Base-by-base conservation (phyloP, 1,140 invertebrate genomes). In the Drosophila ercepeae region DNA sequence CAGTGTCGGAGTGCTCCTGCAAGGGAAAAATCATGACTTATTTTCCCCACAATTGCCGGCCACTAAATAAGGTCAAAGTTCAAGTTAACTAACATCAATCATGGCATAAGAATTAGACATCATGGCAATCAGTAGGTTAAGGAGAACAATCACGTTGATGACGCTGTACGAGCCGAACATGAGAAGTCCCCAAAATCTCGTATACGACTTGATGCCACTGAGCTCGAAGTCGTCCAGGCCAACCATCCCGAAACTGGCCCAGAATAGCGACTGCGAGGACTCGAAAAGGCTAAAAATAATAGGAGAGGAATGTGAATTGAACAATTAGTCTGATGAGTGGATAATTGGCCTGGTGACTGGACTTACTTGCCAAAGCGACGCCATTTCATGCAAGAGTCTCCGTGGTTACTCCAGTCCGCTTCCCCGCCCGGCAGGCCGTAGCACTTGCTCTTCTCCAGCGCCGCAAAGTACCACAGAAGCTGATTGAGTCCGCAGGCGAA, bases 41-140 rank as follows among this genome's bases (percentile, higher is more conserved):
- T 6, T 5, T 16, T 32, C 9, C 54, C 23, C 13, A 18, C 11
- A 5, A 6, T 21, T 21, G 21, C 21, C 21, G 11, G 16, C 11
- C 8, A 14, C 6, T 9, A 4, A 14, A 1, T 2, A 11, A 4
- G 9, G 4, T n/a, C 11, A 42, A 39, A 39, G 36, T 39, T 42
- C 16, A n/a, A 1, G 2, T 4, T 16, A 16, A 76, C 91, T 92
- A 89, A 93, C 93, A 86, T 92, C 92, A 88, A 97, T 97, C 74
- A 95, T 93, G 34, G 96, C 94, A 89, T 96, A 97, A 5, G 96
- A 97, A 91, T 96, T 97, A 73, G 95, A 97, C 96, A 97, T 97
- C 96, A 97, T 97, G 58, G 96, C 96, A 74, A 97, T 97, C 39
- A 97, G 94, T 57, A 97, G 94, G 91, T 97, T 97, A 58, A 97